phyloP scores from a whole-genome alignment of 2,113 vertebrate species.

The Circaetus cinerascens region DNA sequence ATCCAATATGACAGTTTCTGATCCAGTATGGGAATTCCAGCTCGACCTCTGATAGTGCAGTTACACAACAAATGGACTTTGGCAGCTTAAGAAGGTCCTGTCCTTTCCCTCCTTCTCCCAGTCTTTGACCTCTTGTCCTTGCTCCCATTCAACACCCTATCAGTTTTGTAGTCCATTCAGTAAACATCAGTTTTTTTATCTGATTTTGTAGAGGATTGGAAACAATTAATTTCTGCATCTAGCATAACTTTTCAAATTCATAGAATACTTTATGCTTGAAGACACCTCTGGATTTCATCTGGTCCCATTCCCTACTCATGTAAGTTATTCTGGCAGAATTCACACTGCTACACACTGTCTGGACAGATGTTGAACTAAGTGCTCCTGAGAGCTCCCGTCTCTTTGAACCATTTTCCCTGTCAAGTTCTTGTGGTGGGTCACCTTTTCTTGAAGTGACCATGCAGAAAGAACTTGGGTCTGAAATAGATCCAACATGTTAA shows the following conservation, averaged over 20 bases:
- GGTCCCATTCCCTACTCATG: neutral
- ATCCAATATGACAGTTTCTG: neutral
- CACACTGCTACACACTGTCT: neutral
- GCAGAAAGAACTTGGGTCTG: neutral
- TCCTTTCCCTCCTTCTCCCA: neutral
- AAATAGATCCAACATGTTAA: neutral
- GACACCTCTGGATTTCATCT: neutral
- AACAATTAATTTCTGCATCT: neutral
- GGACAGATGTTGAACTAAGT: neutral
- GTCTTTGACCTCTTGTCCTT: neutral
- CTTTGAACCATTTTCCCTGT: neutral
- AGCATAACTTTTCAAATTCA: neutral
- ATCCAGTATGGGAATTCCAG: neutral
- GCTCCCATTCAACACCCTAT: neutral
- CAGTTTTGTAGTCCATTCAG: neutral
- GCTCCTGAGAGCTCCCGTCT: neutral
- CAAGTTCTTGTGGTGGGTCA: neutral
- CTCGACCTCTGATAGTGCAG: neutral
- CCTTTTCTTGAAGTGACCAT: neutral
- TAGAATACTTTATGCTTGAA: neutral
- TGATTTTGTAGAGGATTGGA: neutral
- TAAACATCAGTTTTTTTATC: neutral
- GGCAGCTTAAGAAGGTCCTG: neutral
- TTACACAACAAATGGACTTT: neutral
- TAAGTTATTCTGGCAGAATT: neutral